Conservation (phyloP, 2,888 invertebrate genomes). For the Asteroscopus sphinx region DNA sequence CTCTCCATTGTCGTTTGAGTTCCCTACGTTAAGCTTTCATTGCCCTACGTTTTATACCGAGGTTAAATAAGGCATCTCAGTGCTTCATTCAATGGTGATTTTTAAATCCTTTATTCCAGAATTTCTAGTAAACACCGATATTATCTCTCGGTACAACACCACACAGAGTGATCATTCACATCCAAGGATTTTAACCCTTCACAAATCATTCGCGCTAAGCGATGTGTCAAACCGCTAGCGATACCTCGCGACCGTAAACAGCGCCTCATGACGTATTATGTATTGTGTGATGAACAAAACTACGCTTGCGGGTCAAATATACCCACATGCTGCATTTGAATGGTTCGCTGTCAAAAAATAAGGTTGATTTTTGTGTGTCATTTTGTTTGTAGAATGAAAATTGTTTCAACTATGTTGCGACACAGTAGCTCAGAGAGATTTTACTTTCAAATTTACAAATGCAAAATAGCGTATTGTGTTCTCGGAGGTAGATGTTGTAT, state of each 20-base stretch:
- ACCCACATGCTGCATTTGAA: constrained; percentile 31
- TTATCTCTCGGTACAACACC: constrained; percentile 30
- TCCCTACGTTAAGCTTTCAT: too few species aligned
- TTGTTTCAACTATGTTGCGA: constrained; percentile 79
- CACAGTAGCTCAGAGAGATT: constrained; percentile 82
- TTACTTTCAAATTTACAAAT: constrained; percentile 85
- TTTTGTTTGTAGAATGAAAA: constrained; percentile 18
- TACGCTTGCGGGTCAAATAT: constrained; percentile 52
- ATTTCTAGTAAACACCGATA: constrained; percentile 23
- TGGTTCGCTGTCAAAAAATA: constrained; percentile 56
- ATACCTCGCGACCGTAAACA: constrained; percentile 84
- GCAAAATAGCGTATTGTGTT: constrained; percentile 87
- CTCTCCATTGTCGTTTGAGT: too few species aligned
- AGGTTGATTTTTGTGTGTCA: constrained; percentile 45
- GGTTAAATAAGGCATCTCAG: too few species aligned
- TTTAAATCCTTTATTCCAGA: constrained; percentile 11
- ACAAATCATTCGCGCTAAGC: constrained; percentile 85
- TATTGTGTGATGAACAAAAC: constrained; percentile 75
- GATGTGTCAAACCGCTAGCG: constrained; percentile 82
- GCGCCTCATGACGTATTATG: constrained; percentile 81
- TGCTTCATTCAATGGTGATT: background rate
- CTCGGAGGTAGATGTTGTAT: constrained; percentile 65
- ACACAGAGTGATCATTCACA: constrained; percentile 54
- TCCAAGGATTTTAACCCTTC: constrained; percentile 71
- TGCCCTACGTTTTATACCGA: too few species aligned